These are phyloP conservation scores for Heteromormyrus szaboi DNA, from an alignment of 2,797 vertebrate genomes.

Conservation along the genomic window DNA sequence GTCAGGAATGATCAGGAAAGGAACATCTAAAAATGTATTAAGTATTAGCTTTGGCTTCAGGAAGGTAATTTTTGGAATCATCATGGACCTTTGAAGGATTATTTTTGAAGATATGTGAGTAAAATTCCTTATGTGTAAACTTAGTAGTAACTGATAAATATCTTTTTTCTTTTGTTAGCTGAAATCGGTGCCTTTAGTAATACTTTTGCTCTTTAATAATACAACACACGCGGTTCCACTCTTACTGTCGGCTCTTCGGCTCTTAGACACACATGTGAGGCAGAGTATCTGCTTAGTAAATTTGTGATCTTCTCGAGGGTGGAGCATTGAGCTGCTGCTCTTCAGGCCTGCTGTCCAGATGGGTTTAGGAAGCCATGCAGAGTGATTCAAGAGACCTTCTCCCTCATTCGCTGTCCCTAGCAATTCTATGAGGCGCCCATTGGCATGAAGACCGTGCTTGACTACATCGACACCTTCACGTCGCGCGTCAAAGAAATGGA, in stretches of 20 bases:
- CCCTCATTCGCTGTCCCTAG: conserved; percentile 49
- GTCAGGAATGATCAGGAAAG: not conserved
- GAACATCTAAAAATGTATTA: conserved; percentile 8
- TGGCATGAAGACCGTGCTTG: conserved; percentile 91
- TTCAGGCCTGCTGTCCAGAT: not conserved
- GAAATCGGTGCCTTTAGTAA: not conserved
- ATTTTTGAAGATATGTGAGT: not conserved
- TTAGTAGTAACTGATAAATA: not conserved
- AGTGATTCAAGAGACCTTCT: not conserved
- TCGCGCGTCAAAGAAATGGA: conserved; percentile 96
- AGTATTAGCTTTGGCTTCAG: not conserved
- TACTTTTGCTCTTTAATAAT: not conserved
- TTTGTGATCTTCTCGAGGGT: not conserved
- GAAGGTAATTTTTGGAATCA: not conserved
- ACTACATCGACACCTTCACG: conserved; percentile 89
- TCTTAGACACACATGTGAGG: not conserved
- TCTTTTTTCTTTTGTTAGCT: not conserved
- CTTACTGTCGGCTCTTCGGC: not conserved
- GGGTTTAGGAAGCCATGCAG: not conserved
- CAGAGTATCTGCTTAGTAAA: not conserved
- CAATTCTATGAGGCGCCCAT: conserved; percentile 97
- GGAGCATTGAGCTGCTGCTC: not conserved
- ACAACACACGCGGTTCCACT: not conserved
- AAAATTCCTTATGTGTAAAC: not conserved
- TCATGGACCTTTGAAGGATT: not conserved